Percentiles rank a stretch among this genome's conserved stretches.
These are phyloP conservation scores for Crypturellus tataupa DNA, from an alignment of 2,797 vertebrate genomes.

Conservation along the genomic window DNA sequence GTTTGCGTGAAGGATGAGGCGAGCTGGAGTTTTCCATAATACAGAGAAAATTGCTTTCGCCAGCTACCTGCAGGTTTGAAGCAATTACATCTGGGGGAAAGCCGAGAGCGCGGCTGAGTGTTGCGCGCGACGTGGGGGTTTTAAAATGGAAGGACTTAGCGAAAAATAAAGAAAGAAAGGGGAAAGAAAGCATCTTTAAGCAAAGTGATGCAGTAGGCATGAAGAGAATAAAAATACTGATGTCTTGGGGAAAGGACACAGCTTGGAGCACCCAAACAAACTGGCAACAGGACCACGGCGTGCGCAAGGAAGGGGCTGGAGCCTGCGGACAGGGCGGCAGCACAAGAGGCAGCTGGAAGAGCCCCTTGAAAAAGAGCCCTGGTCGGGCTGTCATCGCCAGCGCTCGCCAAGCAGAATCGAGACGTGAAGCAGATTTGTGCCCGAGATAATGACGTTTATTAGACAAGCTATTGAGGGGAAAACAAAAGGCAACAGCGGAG, in stretches of 20 bases:
- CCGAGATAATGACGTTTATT: conserved; percentile 75
- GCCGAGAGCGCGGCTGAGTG: conserved; percentile 49
- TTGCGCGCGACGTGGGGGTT: background rate
- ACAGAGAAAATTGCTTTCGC: conserved; percentile 80
- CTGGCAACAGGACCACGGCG: background rate
- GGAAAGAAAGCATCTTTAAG: conserved; percentile 22
- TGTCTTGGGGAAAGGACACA: background rate
- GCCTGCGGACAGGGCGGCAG: conserved; percentile 12
- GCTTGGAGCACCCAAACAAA: background rate
- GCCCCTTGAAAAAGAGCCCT: conserved; percentile 62
- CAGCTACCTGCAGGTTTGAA: conserved; percentile 78
- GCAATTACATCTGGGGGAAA: conserved; percentile 79
- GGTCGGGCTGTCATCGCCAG: conserved; percentile 56
- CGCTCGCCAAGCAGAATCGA: conserved; percentile 61
- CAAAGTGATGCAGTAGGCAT: conserved; percentile 42
- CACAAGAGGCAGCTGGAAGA: conserved; percentile 11
- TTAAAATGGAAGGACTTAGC: conserved; percentile 55
- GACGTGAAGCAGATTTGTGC: conserved; percentile 77
- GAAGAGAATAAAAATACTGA: conserved; percentile 69
- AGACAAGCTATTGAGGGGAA: conserved; percentile 76
- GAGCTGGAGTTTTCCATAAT: conserved; percentile 62
- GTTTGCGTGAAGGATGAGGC: conserved; percentile 42
- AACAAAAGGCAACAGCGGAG: conserved; percentile 75
- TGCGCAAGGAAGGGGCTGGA: background rate
- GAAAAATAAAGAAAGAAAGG: background rate